Conservation (phyloP, 2,113 vertebrate species). For the Vicugna pacos region DNA sequence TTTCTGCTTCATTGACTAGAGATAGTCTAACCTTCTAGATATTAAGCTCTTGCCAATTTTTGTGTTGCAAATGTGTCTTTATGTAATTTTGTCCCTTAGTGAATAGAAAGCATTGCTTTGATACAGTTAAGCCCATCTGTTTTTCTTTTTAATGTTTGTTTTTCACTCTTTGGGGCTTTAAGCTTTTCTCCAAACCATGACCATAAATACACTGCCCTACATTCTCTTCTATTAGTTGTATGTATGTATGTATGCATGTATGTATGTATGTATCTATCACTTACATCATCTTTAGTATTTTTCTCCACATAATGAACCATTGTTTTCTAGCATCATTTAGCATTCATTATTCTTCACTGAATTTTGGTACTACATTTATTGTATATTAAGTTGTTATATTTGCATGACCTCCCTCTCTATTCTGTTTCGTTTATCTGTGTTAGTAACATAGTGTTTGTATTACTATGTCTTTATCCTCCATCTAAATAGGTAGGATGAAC, state of each 20-base stretch:
- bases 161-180: background rate
- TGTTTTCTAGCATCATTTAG: background rate
- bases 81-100: background rate
- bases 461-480: background rate
- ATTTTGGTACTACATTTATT: background rate
- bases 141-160: background rate
- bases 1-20: background rate
- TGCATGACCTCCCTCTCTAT: background rate
- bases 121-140: background rate
- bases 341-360: background rate
- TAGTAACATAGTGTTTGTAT: background rate
- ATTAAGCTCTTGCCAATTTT: background rate
- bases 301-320: too few relatives aligned
- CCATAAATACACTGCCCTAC: background rate
- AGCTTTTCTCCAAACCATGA: background rate
- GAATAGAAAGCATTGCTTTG: background rate
- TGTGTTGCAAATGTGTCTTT: background rate
- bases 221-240: background rate
- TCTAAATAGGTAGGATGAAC: background rate
- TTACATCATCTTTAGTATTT: slow-evolving; percentile 13
- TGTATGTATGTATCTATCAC: background rate
- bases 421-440: background rate
- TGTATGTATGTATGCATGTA: background rate
- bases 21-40: background rate
- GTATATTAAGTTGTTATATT: background rate